Evolutionary conservation across 2,113 vertebrate species (phyloP).

Genomic region (Festucalex cinctus): DNA sequence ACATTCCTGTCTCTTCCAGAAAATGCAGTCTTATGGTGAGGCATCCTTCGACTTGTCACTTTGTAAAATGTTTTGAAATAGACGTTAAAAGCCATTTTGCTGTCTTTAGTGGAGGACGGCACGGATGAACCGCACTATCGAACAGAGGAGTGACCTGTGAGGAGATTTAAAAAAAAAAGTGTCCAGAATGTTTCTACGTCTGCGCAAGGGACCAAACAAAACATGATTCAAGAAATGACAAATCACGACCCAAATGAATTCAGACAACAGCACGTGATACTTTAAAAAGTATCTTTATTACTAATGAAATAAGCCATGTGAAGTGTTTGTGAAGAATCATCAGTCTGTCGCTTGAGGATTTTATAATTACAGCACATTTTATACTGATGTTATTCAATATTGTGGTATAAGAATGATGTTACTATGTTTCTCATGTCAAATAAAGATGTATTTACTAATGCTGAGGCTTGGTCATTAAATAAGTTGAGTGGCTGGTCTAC

Average conservation of each 20-base stretch:
- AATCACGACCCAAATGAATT: background rate
- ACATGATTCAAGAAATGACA: background rate
- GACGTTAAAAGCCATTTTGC: background rate
- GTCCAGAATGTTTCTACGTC: background rate
- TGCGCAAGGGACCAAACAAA: background rate
- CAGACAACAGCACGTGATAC: background rate
- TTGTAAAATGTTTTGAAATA: background rate
- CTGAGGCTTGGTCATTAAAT: background rate
- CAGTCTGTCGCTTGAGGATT: background rate
- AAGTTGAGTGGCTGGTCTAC: too few species aligned
- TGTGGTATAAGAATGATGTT: background rate
- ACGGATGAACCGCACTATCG: constrained; percentile 57
- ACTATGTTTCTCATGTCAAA: background rate
- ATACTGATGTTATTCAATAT: background rate
- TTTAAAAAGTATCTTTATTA: background rate
- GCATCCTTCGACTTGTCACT: background rate
- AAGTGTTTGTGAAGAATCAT: background rate
- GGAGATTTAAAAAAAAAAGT: background rate
- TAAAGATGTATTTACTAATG: background rate
- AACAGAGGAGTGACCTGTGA: constrained; percentile 72
- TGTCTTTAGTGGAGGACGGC: constrained; percentile 36
- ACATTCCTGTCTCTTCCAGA: constrained; percentile 45
- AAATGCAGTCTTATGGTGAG: constrained; percentile 52
- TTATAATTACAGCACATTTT: background rate
- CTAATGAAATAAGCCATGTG: background rate